Evolutionary conservation across 2,113 vertebrate genomes (phyloP).

Genomic region (Falcunculus frontatus): DNA sequence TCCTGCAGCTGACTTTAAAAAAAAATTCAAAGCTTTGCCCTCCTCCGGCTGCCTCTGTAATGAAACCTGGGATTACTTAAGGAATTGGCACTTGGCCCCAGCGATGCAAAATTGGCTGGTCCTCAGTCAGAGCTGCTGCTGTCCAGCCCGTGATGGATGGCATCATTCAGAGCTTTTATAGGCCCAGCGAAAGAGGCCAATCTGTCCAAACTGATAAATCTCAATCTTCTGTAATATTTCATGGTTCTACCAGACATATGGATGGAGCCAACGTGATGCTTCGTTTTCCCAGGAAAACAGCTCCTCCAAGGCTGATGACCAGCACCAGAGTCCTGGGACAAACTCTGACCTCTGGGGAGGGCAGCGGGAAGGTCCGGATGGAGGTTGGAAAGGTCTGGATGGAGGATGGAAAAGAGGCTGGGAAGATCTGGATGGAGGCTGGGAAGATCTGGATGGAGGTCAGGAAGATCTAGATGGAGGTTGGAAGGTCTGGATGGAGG

Average conservation of each 20-base stretch:
- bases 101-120: constrained; percentile 27
- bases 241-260: neutral
- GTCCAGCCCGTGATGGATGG: constrained; percentile 37
- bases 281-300: neutral
- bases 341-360: neutral
- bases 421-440: neutral
- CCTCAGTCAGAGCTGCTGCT: constrained; percentile 33
- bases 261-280: neutral
- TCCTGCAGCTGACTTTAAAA: constrained; percentile 41
- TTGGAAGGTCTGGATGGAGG: neutral
- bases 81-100: constrained; percentile 47
- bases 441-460: neutral
- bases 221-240: constrained; percentile 53
- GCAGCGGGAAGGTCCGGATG: neutral
- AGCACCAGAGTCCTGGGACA: neutral
- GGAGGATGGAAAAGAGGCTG: neutral
- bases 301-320: neutral
- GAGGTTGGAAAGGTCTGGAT: neutral
- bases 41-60: constrained; percentile 35
- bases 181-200: constrained; percentile 44
- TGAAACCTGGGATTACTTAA: constrained; percentile 55
- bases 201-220: constrained; percentile 54
- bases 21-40: neutral
- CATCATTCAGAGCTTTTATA: constrained; percentile 56
- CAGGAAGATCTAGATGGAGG: neutral